Percentiles rank a stretch among this genome's conserved stretches.
phyloP scores from a whole-genome alignment of 2,113 vertebrate genomes.

The Cromileptes altivelis region DNA sequence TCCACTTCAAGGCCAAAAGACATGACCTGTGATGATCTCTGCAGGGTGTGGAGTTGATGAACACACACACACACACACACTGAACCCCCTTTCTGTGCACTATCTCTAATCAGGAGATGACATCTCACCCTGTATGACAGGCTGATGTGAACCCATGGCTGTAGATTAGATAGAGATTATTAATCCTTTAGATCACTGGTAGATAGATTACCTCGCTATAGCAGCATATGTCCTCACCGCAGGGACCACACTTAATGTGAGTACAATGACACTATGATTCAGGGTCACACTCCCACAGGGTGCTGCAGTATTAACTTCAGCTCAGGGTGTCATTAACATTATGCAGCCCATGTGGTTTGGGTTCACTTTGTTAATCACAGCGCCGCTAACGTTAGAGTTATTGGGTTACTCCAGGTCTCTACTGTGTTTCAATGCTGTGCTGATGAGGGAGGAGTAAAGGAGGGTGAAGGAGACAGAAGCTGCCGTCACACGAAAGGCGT shows the following conservation, averaged over 20 bases:
- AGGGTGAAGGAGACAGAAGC: conserved; percentile 39
- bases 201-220: conserved; percentile 62
- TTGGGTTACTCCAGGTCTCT: conserved; percentile 1
- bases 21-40: conserved; percentile 54
- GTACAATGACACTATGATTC: conserved; percentile 48
- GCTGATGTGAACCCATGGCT: conserved; percentile 50
- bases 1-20: conserved; percentile 29
- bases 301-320: conserved; percentile 46
- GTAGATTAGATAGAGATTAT: conserved; percentile 76
- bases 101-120: conserved; percentile 63
- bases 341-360: neutral
- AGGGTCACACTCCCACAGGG: conserved; percentile 4
- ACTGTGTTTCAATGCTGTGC: neutral
- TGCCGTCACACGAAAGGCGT: conserved; percentile 36
- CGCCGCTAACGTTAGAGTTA: conserved; percentile 5
- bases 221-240: conserved; percentile 66
- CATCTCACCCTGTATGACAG: conserved; percentile 53
- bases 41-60: conserved; percentile 4
- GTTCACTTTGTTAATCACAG: conserved; percentile 38
- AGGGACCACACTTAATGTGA: conserved; percentile 49
- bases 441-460: conserved; percentile 19
- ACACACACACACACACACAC: neutral
- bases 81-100: neutral
- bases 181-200: conserved; percentile 63
- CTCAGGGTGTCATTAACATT: conserved; percentile 28